Evolutionary conservation across 92 coral and sea anemone genomes (phyloP).

Genomic region (Phymanthus crucifer): DNA sequence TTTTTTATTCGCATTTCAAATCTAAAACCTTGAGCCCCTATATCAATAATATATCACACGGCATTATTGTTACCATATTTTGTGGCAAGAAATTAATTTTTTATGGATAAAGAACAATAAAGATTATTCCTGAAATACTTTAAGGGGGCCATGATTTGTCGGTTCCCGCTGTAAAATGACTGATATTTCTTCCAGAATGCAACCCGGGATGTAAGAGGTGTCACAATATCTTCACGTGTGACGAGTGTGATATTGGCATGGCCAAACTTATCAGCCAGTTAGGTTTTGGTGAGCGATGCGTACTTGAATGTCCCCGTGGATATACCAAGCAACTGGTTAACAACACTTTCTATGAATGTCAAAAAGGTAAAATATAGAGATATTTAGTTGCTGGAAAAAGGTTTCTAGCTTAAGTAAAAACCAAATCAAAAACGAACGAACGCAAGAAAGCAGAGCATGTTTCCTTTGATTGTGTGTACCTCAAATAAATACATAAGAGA

Average conservation of each 20-base stretch:
- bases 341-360: constrained; percentile 16
- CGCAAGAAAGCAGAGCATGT: no score
- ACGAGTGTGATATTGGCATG: constrained; percentile 5
- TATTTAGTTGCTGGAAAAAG: no score
- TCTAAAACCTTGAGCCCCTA: no score
- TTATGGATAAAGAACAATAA: no score
- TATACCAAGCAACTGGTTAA: constrained; percentile 19
- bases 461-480: no score
- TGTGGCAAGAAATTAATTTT: no score
- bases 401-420: no score
- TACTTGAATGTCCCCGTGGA: constrained; percentile 19
- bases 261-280: not conserved
- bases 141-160: not conserved
- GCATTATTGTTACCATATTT: not conserved
- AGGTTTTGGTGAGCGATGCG: constrained; percentile 20
- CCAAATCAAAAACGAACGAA: no score
- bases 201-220: constrained; percentile 6
- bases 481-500: no score
- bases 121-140: no score
- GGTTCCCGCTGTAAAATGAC: not conserved
- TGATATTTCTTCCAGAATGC: constrained; percentile 17
- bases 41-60: not conserved
- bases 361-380: constrained; percentile 22
- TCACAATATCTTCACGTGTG: constrained; percentile 1
- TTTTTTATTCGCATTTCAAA: no score